Evolutionary conservation across 2,888 invertebrate species (phyloP).

Genomic region (Drosophila greeni): DNA sequence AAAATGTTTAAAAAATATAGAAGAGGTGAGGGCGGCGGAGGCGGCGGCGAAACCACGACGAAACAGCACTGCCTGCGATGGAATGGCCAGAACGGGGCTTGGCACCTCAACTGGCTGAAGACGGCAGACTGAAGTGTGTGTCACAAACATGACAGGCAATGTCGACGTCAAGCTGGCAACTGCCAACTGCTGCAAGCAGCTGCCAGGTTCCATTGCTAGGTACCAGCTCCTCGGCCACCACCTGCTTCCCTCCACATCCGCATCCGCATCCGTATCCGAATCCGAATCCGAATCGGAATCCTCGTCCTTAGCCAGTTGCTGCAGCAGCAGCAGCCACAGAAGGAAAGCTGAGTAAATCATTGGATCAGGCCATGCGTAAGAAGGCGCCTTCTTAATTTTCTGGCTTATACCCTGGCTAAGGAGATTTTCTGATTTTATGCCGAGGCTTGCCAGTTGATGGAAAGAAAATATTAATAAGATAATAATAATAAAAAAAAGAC

Average conservation of each 20-base stretch:
- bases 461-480: neutral
- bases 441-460: neutral
- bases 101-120: constrained; percentile 44
- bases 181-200: constrained; percentile 39
- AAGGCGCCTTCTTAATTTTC: constrained; percentile 14
- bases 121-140: constrained; percentile 66
- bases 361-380: constrained; percentile 58
- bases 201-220: constrained; percentile 28
- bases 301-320: constrained; percentile 20
- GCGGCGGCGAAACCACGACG: constrained; percentile 25
- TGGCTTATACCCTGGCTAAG: neutral
- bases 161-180: constrained; percentile 67
- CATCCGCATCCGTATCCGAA: neutral
- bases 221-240: constrained; percentile 17
- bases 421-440: neutral
- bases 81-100: constrained; percentile 24
- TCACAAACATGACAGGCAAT: constrained; percentile 70
- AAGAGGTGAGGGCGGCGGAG: constrained; percentile 8
- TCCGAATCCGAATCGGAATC: neutral
- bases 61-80: constrained; percentile 22
- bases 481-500: too few relatives aligned
- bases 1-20: constrained; percentile 17
- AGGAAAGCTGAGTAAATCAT: constrained; percentile 63
- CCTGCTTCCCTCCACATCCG: constrained; percentile 11
- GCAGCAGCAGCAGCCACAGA: constrained; percentile 13